Percentiles rank a stretch among this genome's conserved stretches.
Evolutionary conservation across 2,797 vertebrate species (phyloP).

Genomic region (Rhadinocentrus ornatus): DNA sequence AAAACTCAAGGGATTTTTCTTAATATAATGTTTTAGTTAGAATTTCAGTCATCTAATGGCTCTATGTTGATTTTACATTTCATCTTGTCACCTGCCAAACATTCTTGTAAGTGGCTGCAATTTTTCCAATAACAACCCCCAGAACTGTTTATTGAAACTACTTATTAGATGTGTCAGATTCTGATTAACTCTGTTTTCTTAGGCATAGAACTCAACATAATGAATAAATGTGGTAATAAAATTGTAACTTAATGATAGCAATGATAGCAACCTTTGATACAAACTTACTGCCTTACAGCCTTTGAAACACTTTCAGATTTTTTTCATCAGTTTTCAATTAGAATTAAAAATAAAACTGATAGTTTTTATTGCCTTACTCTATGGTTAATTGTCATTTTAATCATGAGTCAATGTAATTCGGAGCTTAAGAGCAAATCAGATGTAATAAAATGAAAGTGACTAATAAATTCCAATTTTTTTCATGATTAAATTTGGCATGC

Average conservation of each 20-base stretch:
- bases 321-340: constrained; percentile 11
- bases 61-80: background rate
- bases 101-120: background rate
- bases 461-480: constrained; percentile 32
- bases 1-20: too few relatives aligned
- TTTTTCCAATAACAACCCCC: background rate
- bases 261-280: background rate
- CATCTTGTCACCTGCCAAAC: background rate
- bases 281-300: background rate
- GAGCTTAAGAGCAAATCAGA: constrained; percentile 33
- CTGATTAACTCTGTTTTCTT: background rate
- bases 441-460: constrained; percentile 39
- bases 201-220: background rate
- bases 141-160: constrained; percentile 41
- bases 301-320: background rate
- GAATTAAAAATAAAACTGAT: constrained; percentile 14
- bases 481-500: constrained; percentile 25
- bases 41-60: too few relatives aligned
- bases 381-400: constrained; percentile 43
- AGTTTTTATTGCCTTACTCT: constrained; percentile 24
- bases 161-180: constrained; percentile 19
- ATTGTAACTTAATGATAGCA: background rate
- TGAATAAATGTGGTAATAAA: background rate
- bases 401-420: constrained; percentile 20
- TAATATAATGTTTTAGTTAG: too few relatives aligned